Evolutionary conservation across 1,140 invertebrate genomes (phyloP), one percentile per base, ranked within the genome.

Genomic region (Fopius arisanus): DNA sequence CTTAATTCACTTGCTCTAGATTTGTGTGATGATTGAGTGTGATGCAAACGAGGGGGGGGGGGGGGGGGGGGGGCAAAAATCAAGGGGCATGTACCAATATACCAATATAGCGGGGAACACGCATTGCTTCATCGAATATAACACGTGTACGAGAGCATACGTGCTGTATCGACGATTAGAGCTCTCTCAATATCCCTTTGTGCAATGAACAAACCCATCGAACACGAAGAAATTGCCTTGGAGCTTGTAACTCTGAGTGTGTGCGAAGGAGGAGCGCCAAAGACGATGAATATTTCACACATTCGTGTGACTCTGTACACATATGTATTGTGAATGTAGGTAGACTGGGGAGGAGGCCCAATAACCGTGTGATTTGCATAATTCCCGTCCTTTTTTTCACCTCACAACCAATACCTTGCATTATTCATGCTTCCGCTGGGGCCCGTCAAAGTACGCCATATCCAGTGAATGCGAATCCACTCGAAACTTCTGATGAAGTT

Each of bases 301-400:
- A 65, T 12, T 33, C 14, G 19, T 16, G 12, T 19, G 4, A 3
- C 0, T 26, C 12, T 62, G 26, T 62, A 23, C 54, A 62, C 21
- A 62, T 3, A 62, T 28, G 23, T 28, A 62, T 26, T 16, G 28
- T 33, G 23, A 26, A 3, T 43, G 41, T 5, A 16, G 3, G 41
- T 3, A 14, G 41, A 16, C 3, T 5, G 41, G 2, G 16, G 23
- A 12, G 14, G 54, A 59, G 29, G 29, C 59, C 70, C 54, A 72
- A 72, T 72, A 72, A 73, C 71, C 71, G 63, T 65, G 71, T 73
- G 71, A 67, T 48, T 73, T 54, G 65, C 71, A 67, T 73, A 43
- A 67, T 67, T 59, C 48, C 67, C 21, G 33, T 71, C 23, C 7
- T 48, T 71, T 71, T n/a, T 63, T 62, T 62, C 54, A 19, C 54